Evolutionary conservation across 2,888 invertebrate species (phyloP).

Genomic region (Cataglyphis cursor): DNA sequence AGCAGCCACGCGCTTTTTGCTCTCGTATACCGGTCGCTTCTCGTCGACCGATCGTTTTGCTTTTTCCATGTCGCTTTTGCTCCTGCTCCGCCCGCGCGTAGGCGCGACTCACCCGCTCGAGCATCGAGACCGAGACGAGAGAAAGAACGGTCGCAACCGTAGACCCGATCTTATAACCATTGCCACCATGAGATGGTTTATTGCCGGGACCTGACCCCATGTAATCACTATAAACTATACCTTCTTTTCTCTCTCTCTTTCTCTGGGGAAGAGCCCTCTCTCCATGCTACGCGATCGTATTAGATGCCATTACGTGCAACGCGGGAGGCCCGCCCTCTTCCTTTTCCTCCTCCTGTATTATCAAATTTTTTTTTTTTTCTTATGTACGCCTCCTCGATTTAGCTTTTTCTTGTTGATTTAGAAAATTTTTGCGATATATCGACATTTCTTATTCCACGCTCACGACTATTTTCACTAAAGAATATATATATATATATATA

Average conservation of each 20-base stretch:
- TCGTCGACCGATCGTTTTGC: slow-evolving; percentile 81
- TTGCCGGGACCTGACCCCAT: slow-evolving; percentile 86
- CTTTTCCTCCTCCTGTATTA: slow-evolving; percentile 39
- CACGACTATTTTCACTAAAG: background rate
- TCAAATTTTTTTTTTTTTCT: slow-evolving; percentile 5
- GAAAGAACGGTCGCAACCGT: slow-evolving; percentile 71
- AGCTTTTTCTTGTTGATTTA: background rate
- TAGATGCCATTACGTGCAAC: slow-evolving; percentile 83
- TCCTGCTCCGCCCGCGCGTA: slow-evolving; percentile 84
- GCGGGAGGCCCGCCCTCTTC: slow-evolving; percentile 50
- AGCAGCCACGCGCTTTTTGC: slow-evolving; percentile 76
- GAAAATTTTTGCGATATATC: background rate
- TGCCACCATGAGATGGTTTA: slow-evolving; percentile 86
- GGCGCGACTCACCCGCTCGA: slow-evolving; percentile 77
- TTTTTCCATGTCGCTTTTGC: slow-evolving; percentile 84
- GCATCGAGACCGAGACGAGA: slow-evolving; percentile 58
- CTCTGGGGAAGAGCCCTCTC: slow-evolving; percentile 49
- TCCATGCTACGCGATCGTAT: slow-evolving; percentile 83
- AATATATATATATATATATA: too few species aligned
- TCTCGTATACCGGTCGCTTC: slow-evolving; percentile 76
- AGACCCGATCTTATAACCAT: slow-evolving; percentile 79
- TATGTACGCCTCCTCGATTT: background rate
- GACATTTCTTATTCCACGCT: background rate
- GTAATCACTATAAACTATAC: slow-evolving; percentile 87
- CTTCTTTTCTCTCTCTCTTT: slow-evolving; percentile 75